Evolutionary conservation across 1,140 invertebrate genomes (phyloP).

Genomic region (Trinorchestia longiramus): DNA sequence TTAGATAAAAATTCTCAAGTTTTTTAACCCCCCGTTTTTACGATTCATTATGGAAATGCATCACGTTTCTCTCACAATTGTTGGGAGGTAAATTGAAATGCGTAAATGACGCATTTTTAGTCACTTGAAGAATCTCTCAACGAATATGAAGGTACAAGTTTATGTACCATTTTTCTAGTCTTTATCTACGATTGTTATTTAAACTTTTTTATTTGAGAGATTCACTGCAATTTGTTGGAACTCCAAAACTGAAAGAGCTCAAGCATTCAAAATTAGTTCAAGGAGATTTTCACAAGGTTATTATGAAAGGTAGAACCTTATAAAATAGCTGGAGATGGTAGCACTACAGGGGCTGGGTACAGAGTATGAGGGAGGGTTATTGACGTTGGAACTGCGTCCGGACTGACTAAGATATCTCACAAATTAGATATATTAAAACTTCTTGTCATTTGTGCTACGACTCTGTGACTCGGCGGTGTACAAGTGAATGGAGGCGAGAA

Average conservation of each 20-base stretch:
- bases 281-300: neutral
- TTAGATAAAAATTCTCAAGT: neutral
- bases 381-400: neutral
- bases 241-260: neutral
- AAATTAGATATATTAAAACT: no score
- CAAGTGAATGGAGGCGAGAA: no score
- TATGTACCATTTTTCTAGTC: neutral
- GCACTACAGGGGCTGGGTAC: no score
- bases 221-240: no score
- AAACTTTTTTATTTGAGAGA: neutral
- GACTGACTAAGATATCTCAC: neutral
- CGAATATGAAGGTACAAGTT: neutral
- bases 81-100: neutral
- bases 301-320: neutral
- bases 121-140: neutral
- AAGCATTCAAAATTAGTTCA: neutral
- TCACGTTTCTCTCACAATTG: neutral
- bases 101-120: neutral
- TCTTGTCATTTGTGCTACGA: no score
- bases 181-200: neutral
- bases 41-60: neutral
- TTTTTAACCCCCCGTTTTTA: neutral
- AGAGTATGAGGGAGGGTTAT: neutral
- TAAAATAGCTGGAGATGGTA: no score
- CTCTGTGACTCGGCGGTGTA: no score